Conservation (phyloP, 2,797 vertebrate species). For the Parotocinclus haroldoi region DNA sequence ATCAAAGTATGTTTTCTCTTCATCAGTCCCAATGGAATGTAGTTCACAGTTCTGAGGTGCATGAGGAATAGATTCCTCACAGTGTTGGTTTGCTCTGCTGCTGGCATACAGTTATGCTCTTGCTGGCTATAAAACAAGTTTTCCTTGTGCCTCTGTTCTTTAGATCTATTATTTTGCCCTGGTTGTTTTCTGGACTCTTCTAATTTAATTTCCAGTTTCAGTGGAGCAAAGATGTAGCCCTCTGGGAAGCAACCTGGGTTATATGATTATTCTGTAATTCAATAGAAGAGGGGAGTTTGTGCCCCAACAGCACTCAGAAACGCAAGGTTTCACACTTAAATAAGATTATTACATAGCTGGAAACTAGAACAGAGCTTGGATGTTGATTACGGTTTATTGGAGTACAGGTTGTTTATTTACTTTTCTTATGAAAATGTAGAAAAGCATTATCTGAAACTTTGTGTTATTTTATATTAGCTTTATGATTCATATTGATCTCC, state of each 20-base stretch:
- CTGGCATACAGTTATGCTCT: conserved; percentile 6
- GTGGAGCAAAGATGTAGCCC: conserved; percentile 35
- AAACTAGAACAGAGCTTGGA: background rate
- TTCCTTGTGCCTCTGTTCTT: conserved; percentile 10
- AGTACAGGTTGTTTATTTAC: background rate
- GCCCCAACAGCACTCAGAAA: conserved; percentile 21
- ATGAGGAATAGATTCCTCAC: background rate
- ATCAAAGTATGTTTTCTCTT: background rate
- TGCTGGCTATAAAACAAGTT: conserved; percentile 25
- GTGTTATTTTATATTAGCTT: background rate
- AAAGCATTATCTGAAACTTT: background rate
- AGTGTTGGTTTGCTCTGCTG: conserved; percentile 11
- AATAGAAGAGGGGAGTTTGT: conserved; percentile 25
- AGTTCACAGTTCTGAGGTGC: background rate
- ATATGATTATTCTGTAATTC: conserved; percentile 37
- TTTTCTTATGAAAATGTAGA: background rate
- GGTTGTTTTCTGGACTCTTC: conserved; percentile 35
- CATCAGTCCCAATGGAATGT: conserved; percentile 1
- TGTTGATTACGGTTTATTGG: background rate
- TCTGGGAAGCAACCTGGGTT: conserved; percentile 33
- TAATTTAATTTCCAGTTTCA: conserved; percentile 40
- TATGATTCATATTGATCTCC: too few relatives aligned
- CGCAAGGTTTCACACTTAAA: conserved; percentile 16
- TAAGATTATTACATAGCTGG: conserved; percentile 4
- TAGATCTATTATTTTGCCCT: conserved; percentile 15